Evolutionary conservation across 2,888 invertebrate species (phyloP).

Genomic region (Odontocerum albicorne): DNA sequence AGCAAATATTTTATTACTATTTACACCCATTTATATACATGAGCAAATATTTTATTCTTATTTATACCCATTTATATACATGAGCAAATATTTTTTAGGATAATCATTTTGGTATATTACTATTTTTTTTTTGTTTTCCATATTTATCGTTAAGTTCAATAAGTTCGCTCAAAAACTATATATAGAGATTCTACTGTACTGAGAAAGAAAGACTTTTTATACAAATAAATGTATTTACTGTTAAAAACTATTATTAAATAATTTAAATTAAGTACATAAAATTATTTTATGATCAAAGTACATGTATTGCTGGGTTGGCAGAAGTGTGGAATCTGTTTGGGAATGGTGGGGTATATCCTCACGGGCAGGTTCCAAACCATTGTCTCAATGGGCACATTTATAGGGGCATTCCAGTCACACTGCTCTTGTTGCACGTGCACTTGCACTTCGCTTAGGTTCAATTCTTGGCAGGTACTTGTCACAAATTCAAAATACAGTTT

Average conservation of each 20-base stretch:
- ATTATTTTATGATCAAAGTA: constrained; percentile 46
- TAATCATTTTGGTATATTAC: too few species aligned
- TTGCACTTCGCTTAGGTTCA: constrained; percentile 59
- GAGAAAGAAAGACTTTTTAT: not conserved
- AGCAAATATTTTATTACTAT: too few species aligned
- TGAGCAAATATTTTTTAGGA: too few species aligned
- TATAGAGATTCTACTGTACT: too few species aligned
- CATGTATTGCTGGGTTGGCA: constrained; percentile 54
- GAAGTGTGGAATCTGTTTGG: constrained; percentile 75
- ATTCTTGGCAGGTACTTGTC: constrained; percentile 70
- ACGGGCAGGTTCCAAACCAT: constrained; percentile 99
- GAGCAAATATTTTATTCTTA: too few species aligned
- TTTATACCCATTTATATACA: too few species aligned
- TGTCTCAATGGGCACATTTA: constrained; percentile 89
- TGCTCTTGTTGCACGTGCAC: too few species aligned
- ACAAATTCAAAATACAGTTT: constrained; percentile 97
- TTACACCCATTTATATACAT: too few species aligned
- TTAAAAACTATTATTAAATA: not conserved
- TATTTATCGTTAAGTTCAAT: too few species aligned
- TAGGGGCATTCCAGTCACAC: constrained; percentile 79
- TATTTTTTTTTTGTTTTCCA: too few species aligned
- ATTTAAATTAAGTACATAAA: constrained; percentile 3
- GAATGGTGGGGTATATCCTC: constrained; percentile 89
- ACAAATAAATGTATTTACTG: not conserved
- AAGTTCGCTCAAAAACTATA: not conserved